A percentile compares a stretch with the other conserved stretches of the same genome.
Evolutionary conservation across 2,797 vertebrate species (phyloP).

Genomic region (Morelia viridis): DNA sequence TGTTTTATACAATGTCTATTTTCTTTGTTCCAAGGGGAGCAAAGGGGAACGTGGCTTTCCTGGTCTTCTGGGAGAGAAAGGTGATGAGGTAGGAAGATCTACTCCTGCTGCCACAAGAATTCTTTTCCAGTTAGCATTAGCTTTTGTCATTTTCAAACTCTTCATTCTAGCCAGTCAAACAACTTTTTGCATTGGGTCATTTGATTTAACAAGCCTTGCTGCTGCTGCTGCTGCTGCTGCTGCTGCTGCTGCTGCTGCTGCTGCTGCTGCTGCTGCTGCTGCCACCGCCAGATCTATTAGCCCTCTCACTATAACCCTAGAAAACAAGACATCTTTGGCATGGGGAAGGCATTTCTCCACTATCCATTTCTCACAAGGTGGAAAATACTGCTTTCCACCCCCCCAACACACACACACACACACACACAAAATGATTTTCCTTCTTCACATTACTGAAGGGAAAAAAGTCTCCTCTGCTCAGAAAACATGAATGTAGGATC

Average conservation of each 20-base stretch:
- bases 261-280: background rate
- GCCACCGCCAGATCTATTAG: background rate
- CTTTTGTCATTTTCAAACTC: background rate
- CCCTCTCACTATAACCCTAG: background rate
- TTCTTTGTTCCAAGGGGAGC: conserved; percentile 79
- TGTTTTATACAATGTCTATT: conserved; percentile 14
- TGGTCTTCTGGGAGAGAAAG: conserved; percentile 89
- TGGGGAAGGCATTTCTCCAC: background rate
- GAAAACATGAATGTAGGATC: background rate
- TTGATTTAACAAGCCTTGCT: background rate
- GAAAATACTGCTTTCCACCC: too few species aligned
- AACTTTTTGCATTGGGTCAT: background rate
- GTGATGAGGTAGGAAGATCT: conserved; percentile 85
- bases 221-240: background rate
- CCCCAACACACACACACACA: background rate
- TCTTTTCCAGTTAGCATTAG: background rate
- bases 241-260: background rate
- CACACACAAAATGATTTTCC: background rate
- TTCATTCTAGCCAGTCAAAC: background rate
- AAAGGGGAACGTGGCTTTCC: conserved; percentile 96
- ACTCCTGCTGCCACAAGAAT: background rate
- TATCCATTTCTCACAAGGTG: background rate
- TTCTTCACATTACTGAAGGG: background rate
- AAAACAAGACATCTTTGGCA: background rate
- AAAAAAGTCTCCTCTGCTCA: background rate